phyloP scores from a whole-genome alignment of 1,140 invertebrate species.

The Drosophila sturtevanti region DNA sequence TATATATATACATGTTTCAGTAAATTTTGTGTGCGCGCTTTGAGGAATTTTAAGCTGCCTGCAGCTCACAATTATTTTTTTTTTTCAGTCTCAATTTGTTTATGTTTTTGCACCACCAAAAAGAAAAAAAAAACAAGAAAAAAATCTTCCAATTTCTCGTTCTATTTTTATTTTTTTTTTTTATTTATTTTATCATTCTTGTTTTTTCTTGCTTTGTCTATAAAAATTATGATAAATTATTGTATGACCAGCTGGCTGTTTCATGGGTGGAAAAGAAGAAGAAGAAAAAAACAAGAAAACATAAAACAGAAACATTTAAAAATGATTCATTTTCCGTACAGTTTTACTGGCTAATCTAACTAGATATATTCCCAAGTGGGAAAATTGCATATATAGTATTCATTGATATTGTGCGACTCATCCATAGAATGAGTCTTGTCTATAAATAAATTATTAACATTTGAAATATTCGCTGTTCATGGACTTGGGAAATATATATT shows the following conservation, averaged over 20 bases:
- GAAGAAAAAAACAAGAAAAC: not conserved
- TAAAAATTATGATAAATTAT: conserved; percentile 57
- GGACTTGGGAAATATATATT: not conserved
- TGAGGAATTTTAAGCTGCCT: conserved; percentile 46
- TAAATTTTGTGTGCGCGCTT: conserved; percentile 31
- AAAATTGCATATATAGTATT: conserved; percentile 2
- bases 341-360: conserved; percentile 13
- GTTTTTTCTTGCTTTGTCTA: conserved; percentile 39
- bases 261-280: conserved; percentile 5
- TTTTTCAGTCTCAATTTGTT: conserved; percentile 29
- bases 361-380: conserved; percentile 22
- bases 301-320: conserved; percentile 6
- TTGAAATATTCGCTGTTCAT: not conserved
- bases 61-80: conserved; percentile 25
- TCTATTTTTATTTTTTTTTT: conserved; percentile 24
- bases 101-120: conserved; percentile 1
- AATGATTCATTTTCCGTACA: conserved; percentile 26
- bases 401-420: not conserved
- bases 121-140: not conserved
- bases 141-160: conserved; percentile 5
- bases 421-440: conserved; percentile 3
- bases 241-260: conserved; percentile 36
- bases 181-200: conserved; percentile 9
- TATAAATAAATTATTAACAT: conserved; percentile 1
- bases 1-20: not conserved